phyloP scores from a whole-genome alignment of 2,797 vertebrate genomes.

The Sebastes reedi region DNA sequence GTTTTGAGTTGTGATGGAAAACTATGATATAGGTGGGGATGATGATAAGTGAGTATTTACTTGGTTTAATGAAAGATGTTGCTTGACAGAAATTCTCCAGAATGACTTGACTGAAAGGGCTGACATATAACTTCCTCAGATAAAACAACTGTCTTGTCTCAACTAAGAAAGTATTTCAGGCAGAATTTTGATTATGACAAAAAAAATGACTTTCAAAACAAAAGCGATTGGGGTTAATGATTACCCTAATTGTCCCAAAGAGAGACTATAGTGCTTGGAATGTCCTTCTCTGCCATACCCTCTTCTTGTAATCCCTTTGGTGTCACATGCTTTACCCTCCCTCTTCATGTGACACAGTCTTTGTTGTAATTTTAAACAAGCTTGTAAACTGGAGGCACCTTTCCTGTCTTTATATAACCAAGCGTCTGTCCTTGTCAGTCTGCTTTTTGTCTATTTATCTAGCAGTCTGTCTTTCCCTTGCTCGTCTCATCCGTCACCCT shows the following conservation, averaged over 20 bases:
- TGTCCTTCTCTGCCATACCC: background rate
- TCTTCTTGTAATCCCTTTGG: constrained; percentile 20
- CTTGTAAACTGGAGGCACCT: constrained; percentile 27
- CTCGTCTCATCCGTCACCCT: background rate
- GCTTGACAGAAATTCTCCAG: background rate
- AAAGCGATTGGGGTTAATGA: constrained; percentile 6
- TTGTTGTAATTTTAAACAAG: constrained; percentile 48
- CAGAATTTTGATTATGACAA: background rate
- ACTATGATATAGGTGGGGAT: background rate
- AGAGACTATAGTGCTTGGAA: background rate
- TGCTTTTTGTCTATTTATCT: background rate
- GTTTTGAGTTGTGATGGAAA: background rate
- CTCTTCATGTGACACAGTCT: constrained; percentile 58
- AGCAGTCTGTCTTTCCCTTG: background rate
- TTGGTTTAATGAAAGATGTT: background rate
- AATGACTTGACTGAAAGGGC: background rate
- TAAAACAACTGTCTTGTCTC: background rate
- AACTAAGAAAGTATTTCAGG: background rate
- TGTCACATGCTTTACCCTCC: constrained; percentile 24
- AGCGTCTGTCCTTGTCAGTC: background rate
- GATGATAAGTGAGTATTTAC: background rate
- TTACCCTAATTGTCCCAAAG: background rate
- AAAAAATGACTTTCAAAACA: background rate
- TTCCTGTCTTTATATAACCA: constrained; percentile 15
- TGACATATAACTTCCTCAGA: too few relatives aligned